Percentiles rank a stretch among this genome's conserved stretches.
phyloP scores from a whole-genome alignment of 2,797 vertebrate species.

The Cryptoprocta ferox region DNA sequence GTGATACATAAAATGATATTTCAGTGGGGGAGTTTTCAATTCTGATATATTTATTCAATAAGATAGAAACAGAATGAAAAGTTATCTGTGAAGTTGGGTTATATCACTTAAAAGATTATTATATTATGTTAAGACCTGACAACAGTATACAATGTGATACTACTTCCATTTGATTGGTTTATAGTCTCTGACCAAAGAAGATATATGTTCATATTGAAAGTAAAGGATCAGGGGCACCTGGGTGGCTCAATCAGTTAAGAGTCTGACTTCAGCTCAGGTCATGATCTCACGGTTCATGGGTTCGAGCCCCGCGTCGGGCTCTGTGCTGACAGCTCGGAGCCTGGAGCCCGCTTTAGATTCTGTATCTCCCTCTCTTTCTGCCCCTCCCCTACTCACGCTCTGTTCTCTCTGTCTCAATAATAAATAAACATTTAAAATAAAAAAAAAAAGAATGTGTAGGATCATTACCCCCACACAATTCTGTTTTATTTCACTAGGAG shows the following conservation, averaged over 20 bases:
- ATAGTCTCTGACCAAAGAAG: neutral
- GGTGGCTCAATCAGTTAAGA: too few relatives aligned
- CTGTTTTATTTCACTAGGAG: neutral
- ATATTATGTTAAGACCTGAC: neutral
- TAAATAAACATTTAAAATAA: too few relatives aligned
- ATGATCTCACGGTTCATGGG: too few relatives aligned
- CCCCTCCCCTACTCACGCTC: too few relatives aligned
- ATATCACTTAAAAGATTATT: neutral
- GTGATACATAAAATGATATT: neutral
- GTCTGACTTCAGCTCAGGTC: too few relatives aligned
- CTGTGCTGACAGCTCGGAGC: too few relatives aligned
- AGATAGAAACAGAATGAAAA: neutral
- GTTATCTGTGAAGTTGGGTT: neutral
- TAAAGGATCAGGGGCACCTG: neutral
- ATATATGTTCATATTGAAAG: neutral
- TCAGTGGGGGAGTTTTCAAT: neutral
- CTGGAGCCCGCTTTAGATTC: too few relatives aligned
- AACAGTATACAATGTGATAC: neutral
- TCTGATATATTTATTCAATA: neutral
- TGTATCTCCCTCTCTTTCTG: too few relatives aligned
- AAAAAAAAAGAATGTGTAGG: too few relatives aligned
- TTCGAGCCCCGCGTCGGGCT: too few relatives aligned
- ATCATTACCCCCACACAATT: neutral
- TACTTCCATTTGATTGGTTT: neutral
- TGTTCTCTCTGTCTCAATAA: too few relatives aligned